phyloP scores from a whole-genome alignment of 2,888 invertebrate genomes.

The Agrochola litura region DNA sequence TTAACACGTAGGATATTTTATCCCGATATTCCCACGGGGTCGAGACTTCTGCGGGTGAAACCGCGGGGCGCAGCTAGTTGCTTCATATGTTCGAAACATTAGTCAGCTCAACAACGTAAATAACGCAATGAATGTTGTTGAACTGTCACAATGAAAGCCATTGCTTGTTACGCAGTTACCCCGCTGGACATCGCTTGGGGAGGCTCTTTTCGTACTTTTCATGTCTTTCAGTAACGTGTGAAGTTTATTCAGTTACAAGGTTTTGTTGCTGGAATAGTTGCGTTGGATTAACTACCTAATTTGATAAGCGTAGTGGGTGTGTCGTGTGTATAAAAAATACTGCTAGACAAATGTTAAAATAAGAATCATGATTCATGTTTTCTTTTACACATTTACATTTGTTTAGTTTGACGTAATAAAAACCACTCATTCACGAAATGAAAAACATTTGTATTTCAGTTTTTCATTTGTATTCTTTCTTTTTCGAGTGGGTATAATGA shows the following conservation, averaged over 20 bases:
- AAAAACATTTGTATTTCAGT: slow-evolving; percentile 26
- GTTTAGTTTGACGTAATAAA: slow-evolving; percentile 13
- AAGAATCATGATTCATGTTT: neutral
- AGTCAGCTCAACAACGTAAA: too few species aligned
- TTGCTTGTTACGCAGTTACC: too few species aligned
- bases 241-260: neutral
- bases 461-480: too few species aligned
- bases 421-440: slow-evolving; percentile 30
- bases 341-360: neutral
- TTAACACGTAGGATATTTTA: too few species aligned
- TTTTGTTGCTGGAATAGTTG: too few species aligned
- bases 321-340: neutral
- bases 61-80: too few species aligned
- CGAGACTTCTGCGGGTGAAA: too few species aligned
- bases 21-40: too few species aligned
- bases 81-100: too few species aligned
- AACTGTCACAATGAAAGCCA: too few species aligned
- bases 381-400: neutral
- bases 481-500: too few species aligned
- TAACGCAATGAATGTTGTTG: too few species aligned
- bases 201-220: neutral
- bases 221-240: neutral
- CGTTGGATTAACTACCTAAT: neutral
- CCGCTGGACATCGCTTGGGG: neutral
- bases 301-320: neutral